phyloP scores from a whole-genome alignment of 1,140 invertebrate genomes.

The Drosophila rhopaloa region DNA sequence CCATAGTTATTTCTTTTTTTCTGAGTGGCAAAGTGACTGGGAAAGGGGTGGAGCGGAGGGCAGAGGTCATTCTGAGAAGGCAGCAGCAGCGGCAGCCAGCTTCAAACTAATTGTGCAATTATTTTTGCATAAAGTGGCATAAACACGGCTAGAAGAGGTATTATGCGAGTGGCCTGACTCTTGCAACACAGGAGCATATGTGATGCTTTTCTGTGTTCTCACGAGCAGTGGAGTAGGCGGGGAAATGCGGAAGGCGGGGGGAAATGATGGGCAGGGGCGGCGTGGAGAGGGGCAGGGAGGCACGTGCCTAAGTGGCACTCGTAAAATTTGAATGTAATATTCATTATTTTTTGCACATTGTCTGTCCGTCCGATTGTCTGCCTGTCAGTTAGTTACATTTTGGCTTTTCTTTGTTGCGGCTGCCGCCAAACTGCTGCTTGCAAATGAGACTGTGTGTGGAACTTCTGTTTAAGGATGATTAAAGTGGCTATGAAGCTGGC shows the following conservation, averaged over 20 bases:
- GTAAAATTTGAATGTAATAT: constrained; percentile 82
- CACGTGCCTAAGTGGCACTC: constrained; percentile 79
- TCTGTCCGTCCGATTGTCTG: constrained; percentile 46
- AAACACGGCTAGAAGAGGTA: constrained; percentile 84
- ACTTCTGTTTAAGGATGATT: constrained; percentile 38
- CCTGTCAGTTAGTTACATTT: constrained; percentile 51
- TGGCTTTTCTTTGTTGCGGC: constrained; percentile 42
- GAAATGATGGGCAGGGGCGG: neutral
- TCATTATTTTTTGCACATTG: constrained; percentile 80
- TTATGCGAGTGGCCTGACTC: constrained; percentile 81
- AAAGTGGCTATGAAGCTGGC: constrained; percentile 22
- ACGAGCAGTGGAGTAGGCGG: neutral
- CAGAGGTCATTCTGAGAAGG: constrained; percentile 41
- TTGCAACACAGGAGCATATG: constrained; percentile 74
- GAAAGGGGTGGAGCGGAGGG: constrained; percentile 2
- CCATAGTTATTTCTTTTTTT: neutral
- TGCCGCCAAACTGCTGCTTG: neutral
- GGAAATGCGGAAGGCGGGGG: constrained; percentile 4
- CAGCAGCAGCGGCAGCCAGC: constrained; percentile 56
- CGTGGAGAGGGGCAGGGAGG: constrained; percentile 2
- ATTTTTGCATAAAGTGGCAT: constrained; percentile 85
- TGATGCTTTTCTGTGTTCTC: constrained; percentile 21
- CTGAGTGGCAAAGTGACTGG: neutral
- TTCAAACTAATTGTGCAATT: constrained; percentile 85
- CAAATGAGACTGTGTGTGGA: neutral